These are phyloP conservation scores for Papilio glaucus DNA, from an alignment of 1,140 invertebrate genomes.

Conservation along the genomic window DNA sequence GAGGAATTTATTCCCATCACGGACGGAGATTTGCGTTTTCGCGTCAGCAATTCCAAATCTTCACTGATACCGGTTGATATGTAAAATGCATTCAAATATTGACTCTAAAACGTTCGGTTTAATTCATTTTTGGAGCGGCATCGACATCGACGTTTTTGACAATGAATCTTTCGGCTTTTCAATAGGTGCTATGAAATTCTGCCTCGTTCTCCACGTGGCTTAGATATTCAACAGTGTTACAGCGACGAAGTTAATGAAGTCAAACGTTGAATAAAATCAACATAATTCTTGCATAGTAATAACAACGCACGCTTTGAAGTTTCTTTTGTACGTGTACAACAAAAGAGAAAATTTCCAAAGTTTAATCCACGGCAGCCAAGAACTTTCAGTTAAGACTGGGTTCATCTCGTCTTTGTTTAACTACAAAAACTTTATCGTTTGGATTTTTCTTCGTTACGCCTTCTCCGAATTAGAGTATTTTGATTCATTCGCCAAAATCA, in stretches of 20 bases:
- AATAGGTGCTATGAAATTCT: not conserved
- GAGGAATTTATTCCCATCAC: slow-evolving; percentile 29
- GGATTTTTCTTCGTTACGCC: not conserved
- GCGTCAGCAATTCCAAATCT: slow-evolving; percentile 26
- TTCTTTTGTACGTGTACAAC: slow-evolving; percentile 22
- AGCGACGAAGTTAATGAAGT: not conserved
- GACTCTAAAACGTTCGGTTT: not conserved
- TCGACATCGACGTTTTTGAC: not conserved
- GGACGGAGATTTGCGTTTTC: slow-evolving; percentile 32
- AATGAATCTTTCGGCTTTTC: not conserved
- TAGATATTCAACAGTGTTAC: not conserved
- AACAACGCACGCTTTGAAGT: slow-evolving; percentile 28
- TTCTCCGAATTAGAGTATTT: not conserved
- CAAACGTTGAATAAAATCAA: slow-evolving; percentile 14
- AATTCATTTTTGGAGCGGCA: not conserved
- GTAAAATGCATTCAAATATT: slow-evolving; percentile 13
- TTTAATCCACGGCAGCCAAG: slow-evolving; percentile 29
- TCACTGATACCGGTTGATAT: slow-evolving; percentile 18
- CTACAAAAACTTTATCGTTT: slow-evolving; percentile 31
- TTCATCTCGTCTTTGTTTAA: slow-evolving; percentile 29
- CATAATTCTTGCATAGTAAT: slow-evolving; percentile 30
- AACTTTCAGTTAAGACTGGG: slow-evolving; percentile 25
- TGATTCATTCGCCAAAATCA: not conserved
- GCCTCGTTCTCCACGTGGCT: not conserved
- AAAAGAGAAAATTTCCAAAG: slow-evolving; percentile 21